phyloP scores from a whole-genome alignment of 1,140 invertebrate species.

The Temnothorax nylanderi region DNA sequence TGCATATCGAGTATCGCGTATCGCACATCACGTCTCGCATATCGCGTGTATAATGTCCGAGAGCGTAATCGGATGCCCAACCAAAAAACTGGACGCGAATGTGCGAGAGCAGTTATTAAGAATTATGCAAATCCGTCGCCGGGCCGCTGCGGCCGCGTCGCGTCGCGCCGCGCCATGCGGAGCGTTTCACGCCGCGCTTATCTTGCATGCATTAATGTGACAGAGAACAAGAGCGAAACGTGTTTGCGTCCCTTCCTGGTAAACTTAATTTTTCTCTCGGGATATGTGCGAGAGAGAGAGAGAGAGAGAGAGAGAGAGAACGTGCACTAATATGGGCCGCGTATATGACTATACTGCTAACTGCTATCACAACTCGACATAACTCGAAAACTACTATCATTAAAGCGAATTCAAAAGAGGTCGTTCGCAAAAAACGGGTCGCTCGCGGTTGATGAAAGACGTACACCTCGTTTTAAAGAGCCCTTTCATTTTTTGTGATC shows the following conservation, averaged over 20 bases:
- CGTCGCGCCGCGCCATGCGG: background rate
- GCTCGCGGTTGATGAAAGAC: constrained; percentile 18
- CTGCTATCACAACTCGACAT: constrained; percentile 20
- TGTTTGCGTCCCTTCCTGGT: constrained; percentile 36
- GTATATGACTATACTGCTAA: background rate
- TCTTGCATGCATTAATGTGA: constrained; percentile 44
- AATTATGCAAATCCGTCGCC: constrained; percentile 54
- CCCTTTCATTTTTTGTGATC: constrained; percentile 4
- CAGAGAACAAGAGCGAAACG: constrained; percentile 51
- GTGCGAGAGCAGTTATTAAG: constrained; percentile 34
- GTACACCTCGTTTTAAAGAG: constrained; percentile 12
- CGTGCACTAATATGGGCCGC: background rate
- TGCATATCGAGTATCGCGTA: too few species aligned
- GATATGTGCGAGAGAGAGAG: background rate
- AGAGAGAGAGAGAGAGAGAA: constrained; percentile 7
- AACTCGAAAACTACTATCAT: constrained; percentile 54
- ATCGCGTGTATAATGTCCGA: constrained; percentile 14
- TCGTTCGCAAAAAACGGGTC: background rate
- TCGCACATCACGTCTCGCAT: background rate
- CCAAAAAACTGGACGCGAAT: constrained; percentile 44
- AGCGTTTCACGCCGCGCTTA: constrained; percentile 36
- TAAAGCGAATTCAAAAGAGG: constrained; percentile 46
- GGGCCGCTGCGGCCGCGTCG: background rate
- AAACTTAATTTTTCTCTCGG: constrained; percentile 30
- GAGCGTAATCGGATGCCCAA: background rate